These are phyloP conservation scores for Thunnus thynnus DNA, from an alignment of 2,113 vertebrate species.

Conservation along the genomic window DNA sequence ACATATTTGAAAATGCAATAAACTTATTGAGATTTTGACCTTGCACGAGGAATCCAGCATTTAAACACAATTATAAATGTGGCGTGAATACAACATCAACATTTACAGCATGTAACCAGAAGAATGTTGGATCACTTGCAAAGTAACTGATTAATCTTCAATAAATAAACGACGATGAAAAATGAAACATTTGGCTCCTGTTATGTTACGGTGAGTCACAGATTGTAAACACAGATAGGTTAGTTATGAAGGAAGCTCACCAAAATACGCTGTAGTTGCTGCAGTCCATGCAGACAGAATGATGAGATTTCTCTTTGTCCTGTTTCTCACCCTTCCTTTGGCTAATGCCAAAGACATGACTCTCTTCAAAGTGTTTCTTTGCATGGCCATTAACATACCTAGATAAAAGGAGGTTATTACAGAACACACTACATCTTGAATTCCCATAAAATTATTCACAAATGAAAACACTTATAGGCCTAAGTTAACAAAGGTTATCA, in stretches of 20 bases:
- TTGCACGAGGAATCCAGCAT: not conserved
- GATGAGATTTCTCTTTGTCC: constrained; percentile 89
- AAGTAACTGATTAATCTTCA: not conserved
- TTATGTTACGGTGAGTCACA: constrained; percentile 5
- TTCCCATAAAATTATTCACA: not conserved
- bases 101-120: not conserved
- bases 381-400: constrained; percentile 99
- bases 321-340: constrained; percentile 92
- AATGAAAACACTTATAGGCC: not conserved
- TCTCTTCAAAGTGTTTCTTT: constrained; percentile 98
- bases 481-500: not conserved
- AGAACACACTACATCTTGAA: constrained; percentile 4
- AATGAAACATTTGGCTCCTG: not conserved
- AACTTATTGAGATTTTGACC: not conserved
- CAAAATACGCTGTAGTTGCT: constrained; percentile 97
- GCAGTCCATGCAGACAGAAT: constrained; percentile 98
- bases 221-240: not conserved
- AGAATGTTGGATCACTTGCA: not conserved
- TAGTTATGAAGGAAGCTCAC: constrained; percentile 81
- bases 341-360: constrained; percentile 84
- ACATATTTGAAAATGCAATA: not conserved
- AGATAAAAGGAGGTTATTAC: not conserved
- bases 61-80: not conserved
- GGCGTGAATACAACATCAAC: not conserved
- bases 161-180: not conserved